Conservation (phyloP, 2,113 vertebrate genomes). For the Romanogobio albipinnatus region DNA sequence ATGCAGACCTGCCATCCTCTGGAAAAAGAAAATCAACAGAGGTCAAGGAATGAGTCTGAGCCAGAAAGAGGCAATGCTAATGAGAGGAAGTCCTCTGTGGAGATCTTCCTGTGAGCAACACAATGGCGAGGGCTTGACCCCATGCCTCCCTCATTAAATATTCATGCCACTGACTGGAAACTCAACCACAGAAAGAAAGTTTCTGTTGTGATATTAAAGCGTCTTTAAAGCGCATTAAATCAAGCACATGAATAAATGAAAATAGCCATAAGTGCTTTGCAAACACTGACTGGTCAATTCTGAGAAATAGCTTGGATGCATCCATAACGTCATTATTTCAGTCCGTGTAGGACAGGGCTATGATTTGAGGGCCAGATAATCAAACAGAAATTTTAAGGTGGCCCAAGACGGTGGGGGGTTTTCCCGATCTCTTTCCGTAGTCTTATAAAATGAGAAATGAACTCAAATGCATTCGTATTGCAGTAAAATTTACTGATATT, state of each 20-base stretch:
- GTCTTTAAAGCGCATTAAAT: not conserved
- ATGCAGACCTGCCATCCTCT: not conserved
- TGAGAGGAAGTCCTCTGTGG: conserved; percentile 18
- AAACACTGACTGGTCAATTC: conserved; percentile 4
- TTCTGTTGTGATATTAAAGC: not conserved
- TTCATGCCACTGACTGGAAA: not conserved
- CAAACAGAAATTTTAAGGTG: too few relatives aligned
- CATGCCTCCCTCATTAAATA: conserved; percentile 11
- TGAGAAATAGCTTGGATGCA: not conserved
- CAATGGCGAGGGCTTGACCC: conserved; percentile 18
- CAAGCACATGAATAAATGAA: not conserved
- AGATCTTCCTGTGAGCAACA: conserved; percentile 15
- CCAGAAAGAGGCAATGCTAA: conserved; percentile 20
- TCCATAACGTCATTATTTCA: not conserved
- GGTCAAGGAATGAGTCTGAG: conserved; percentile 30
- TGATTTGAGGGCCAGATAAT: too few relatives aligned
- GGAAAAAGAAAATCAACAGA: conserved; percentile 40
- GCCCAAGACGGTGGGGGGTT: too few relatives aligned
- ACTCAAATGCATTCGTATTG: too few relatives aligned
- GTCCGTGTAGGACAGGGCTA: too few relatives aligned
- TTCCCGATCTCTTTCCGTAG: too few relatives aligned
- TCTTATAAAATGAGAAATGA: too few relatives aligned
- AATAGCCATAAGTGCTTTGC: not conserved
- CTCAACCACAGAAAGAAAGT: conserved; percentile 6
- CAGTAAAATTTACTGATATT: too few relatives aligned